phyloP scores from a whole-genome alignment of 2,797 vertebrate genomes.

The Phoebastria nigripes region DNA sequence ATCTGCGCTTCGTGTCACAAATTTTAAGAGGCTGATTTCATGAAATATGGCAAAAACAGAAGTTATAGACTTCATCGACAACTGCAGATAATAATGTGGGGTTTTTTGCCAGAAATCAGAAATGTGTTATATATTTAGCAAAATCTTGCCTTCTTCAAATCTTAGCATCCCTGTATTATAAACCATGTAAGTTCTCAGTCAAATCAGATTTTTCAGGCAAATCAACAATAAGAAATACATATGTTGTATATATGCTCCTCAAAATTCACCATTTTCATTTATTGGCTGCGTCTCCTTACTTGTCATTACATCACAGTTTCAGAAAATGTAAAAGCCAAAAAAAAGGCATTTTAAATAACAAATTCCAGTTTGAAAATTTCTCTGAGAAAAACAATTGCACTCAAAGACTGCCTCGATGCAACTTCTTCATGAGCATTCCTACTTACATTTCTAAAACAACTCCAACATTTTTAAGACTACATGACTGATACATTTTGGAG shows the following conservation, averaged over 20 bases:
- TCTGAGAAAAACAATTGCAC: not conserved
- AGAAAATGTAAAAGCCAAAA: not conserved
- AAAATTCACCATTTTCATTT: not conserved
- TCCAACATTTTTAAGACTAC: not conserved
- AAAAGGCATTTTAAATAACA: not conserved
- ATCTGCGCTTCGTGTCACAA: conserved; percentile 12
- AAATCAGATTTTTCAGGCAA: not conserved
- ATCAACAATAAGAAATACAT: not conserved
- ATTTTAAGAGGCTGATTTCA: conserved; percentile 21
- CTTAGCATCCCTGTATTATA: not conserved
- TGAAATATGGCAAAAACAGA: not conserved
- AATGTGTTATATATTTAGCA: not conserved
- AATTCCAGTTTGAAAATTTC: not conserved
- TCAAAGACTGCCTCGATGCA: not conserved
- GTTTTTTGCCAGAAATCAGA: not conserved
- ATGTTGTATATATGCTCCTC: not conserved
- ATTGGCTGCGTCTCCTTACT: not conserved
- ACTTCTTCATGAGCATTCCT: not conserved
- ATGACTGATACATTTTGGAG: not conserved
- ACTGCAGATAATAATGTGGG: not conserved
- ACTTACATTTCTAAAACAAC: not conserved
- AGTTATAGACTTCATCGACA: conserved; percentile 12
- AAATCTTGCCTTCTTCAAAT: not conserved
- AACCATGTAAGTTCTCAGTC: not conserved
- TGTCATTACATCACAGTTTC: not conserved